Evolutionary conservation across 2,797 vertebrate genomes (phyloP).

Genomic region (Lepus townsendii): DNA sequence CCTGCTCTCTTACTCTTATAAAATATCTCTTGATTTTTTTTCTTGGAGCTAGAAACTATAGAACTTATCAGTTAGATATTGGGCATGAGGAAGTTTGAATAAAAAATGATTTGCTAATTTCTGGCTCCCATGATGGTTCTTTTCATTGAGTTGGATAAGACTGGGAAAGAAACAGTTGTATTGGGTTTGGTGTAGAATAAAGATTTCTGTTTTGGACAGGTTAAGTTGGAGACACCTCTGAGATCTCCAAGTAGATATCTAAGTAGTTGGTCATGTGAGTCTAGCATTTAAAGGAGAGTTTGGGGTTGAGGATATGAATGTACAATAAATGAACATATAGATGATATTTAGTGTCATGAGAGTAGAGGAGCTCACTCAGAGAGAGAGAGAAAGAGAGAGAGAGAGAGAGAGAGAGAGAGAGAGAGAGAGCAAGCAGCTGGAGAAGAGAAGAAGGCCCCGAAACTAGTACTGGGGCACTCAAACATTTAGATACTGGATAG

Average conservation of each 20-base stretch:
- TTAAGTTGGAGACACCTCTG: conserved; percentile 46
- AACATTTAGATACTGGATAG: not conserved
- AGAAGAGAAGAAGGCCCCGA: not conserved
- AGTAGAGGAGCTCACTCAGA: not conserved
- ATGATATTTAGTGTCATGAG: not conserved
- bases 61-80: not conserved
- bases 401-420: not conserved
- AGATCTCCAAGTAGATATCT: conserved; percentile 35
- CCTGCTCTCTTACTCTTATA: conserved; percentile 13
- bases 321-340: not conserved
- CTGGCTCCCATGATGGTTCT: not conserved
- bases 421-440: not conserved
- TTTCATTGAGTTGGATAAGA: conserved; percentile 10
- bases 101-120: not conserved
- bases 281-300: conserved; percentile 38
- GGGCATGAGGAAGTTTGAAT: conserved; percentile 4
- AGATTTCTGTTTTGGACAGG: conserved; percentile 19
- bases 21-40: conserved; percentile 28
- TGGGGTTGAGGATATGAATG: not conserved
- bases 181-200: not conserved
- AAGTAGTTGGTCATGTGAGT: not conserved
- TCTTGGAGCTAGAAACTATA: conserved; percentile 3
- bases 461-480: not conserved
- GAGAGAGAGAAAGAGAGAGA: not conserved
- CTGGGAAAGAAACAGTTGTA: not conserved